Evolutionary conservation across 2,888 invertebrate species (phyloP).

Genomic region (Macaria notata): DNA sequence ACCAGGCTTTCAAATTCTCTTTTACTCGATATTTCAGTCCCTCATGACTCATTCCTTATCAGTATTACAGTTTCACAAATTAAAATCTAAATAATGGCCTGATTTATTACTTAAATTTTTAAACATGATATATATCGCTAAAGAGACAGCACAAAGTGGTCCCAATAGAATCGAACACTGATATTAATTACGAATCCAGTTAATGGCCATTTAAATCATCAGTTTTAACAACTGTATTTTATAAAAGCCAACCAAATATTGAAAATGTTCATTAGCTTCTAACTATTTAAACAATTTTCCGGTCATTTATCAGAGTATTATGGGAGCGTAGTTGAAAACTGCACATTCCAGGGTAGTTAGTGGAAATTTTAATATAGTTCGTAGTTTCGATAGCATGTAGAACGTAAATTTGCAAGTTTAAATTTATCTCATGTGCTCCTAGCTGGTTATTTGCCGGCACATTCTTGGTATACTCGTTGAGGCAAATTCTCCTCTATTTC

Average conservation of each 20-base stretch:
- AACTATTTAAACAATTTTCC: constrained; percentile 6
- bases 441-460: not conserved
- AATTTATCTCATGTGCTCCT: constrained; percentile 13
- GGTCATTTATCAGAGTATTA: constrained; percentile 3
- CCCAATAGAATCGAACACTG: too few relatives aligned
- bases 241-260: not conserved
- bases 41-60: too few relatives aligned
- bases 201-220: too few relatives aligned
- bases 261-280: not conserved
- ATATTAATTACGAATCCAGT: too few relatives aligned
- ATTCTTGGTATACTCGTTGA: not conserved
- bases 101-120: too few relatives aligned
- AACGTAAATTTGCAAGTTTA: constrained; percentile 16
- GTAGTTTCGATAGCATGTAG: constrained; percentile 11
- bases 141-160: too few relatives aligned
- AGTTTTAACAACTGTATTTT: not conserved
- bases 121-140: too few relatives aligned
- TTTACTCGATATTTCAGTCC: too few relatives aligned
- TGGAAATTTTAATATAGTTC: constrained; percentile 9
- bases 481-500: not conserved
- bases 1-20: too few relatives aligned
- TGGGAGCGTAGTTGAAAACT: constrained; percentile 21
- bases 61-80: too few relatives aligned
- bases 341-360: constrained; percentile 3
- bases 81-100: too few relatives aligned